Conservation (phyloP, 1,140 invertebrate species). For the Musca vetustissima region DNA sequence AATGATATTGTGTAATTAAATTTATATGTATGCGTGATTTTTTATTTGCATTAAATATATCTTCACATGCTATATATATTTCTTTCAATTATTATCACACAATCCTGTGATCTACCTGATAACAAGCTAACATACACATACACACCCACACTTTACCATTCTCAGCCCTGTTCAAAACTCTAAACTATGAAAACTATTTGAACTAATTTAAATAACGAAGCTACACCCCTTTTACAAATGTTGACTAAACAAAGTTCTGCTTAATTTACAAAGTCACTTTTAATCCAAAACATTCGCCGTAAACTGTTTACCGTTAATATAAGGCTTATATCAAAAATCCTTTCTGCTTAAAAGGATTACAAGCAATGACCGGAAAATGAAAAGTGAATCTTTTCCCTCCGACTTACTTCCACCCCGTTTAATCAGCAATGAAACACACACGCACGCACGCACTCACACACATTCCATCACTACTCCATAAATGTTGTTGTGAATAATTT, state of each 20-base stretch:
- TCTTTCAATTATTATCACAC: no score
- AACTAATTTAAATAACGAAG: not conserved
- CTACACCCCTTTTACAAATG: slow-evolving; percentile 1
- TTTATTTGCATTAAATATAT: no score
- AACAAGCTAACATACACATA: no score
- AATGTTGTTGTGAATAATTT: slow-evolving; percentile 36
- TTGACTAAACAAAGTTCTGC: not conserved
- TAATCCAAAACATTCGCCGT: not conserved
- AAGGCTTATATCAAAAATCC: slow-evolving; percentile 52
- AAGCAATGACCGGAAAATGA: not conserved
- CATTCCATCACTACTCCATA: no score
- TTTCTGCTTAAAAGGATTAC: slow-evolving; percentile 41
- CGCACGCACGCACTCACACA: no score
- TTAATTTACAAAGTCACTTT: slow-evolving; percentile 19
- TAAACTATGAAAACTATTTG: not conserved
- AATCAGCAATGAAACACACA: not conserved
- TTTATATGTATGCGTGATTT: no score
- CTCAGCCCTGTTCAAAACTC: not conserved
- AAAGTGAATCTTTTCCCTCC: not conserved
- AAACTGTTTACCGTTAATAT: slow-evolving; percentile 50
- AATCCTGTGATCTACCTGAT: no score
- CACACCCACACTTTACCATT: no score
- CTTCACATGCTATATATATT: no score
- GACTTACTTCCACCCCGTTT: slow-evolving; percentile 1
- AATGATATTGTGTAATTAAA: no score